Conservation (phyloP, 2,797 vertebrate species). For the Monodelphis domestica region DNA sequence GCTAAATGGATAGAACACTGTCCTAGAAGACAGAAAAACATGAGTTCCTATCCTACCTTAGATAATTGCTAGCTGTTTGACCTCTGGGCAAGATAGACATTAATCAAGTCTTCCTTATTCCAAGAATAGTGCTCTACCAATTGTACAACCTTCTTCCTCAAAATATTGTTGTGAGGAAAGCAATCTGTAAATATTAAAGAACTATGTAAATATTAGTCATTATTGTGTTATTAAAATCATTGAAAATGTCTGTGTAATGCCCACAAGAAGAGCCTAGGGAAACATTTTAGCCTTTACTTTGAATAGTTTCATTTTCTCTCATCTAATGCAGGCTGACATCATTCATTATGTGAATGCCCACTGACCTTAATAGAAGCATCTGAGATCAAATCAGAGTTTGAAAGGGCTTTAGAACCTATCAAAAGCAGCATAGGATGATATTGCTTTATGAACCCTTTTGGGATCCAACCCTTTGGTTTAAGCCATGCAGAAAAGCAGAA, state of each 20-base stretch:
- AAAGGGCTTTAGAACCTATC: background rate
- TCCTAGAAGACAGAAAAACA: background rate
- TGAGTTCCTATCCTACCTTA: background rate
- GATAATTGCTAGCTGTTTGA: background rate
- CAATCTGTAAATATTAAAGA: background rate
- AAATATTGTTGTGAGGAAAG: background rate
- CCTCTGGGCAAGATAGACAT: background rate
- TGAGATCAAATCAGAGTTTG: background rate
- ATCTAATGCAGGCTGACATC: rapidly evolving
- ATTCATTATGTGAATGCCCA: background rate
- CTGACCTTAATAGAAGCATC: background rate
- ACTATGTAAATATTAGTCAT: background rate
- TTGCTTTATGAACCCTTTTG: background rate
- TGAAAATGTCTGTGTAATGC: background rate
- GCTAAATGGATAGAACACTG: background rate
- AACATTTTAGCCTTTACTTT: no score
- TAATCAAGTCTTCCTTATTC: no score
- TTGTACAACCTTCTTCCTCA: background rate
- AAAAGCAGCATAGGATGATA: background rate
- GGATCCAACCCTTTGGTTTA: background rate
- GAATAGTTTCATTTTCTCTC: rapidly evolving
- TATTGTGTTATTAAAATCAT: background rate
- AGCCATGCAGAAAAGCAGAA: background rate
- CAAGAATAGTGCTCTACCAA: background rate
- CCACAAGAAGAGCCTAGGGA: rapidly evolving